Conservation (phyloP, 2,888 invertebrate genomes). For the Standfussiana lucernea region DNA sequence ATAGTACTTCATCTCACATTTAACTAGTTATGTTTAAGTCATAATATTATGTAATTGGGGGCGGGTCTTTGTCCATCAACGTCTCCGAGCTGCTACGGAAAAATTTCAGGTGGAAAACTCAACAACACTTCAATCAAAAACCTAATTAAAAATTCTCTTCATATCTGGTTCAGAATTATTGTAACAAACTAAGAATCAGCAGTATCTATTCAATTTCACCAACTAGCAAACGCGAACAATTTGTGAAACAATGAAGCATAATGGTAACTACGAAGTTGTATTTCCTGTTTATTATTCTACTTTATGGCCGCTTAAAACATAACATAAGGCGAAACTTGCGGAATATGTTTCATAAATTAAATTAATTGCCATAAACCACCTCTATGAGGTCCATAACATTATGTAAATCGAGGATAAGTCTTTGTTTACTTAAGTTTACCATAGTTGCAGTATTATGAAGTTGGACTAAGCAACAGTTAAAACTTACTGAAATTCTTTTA, state of each 20-base stretch:
- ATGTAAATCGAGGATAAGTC: slow-evolving; percentile 56
- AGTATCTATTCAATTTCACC: neutral
- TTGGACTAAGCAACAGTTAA: neutral
- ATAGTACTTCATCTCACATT: neutral
- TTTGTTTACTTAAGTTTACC: slow-evolving; percentile 46
- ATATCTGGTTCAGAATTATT: neutral
- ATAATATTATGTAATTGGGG: neutral
- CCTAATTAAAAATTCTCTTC: neutral
- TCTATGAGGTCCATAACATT: slow-evolving; percentile 52
- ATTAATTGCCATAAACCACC: slow-evolving; percentile 56
- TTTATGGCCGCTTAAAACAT: slow-evolving; percentile 48
- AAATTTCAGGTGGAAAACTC: neutral
- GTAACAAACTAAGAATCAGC: neutral
- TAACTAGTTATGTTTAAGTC: neutral
- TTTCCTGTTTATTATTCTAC: slow-evolving; percentile 34
- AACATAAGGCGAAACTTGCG: slow-evolving; percentile 51
- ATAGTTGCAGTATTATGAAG: slow-evolving; percentile 24
- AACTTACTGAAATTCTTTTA: neutral
- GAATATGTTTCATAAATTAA: slow-evolving; percentile 63
- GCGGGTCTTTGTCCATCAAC: neutral
- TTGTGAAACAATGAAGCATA: slow-evolving; percentile 42
- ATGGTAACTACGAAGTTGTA: slow-evolving; percentile 17
- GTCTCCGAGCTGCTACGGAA: neutral
- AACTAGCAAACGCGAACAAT: slow-evolving; percentile 22
- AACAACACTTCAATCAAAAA: neutral